Conservation (phyloP, 2,888 invertebrate genomes). For the Noctua janthe region DNA sequence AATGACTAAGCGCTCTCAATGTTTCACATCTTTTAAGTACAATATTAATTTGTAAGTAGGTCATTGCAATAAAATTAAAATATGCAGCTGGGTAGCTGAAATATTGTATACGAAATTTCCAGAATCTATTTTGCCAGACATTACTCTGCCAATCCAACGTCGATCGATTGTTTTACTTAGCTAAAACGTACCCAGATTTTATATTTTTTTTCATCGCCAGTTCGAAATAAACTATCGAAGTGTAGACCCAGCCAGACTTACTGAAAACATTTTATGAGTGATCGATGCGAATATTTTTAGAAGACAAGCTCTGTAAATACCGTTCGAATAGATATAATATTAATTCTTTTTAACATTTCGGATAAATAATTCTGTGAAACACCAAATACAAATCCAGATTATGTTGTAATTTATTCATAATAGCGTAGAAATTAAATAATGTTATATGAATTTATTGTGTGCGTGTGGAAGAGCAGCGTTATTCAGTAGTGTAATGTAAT, state of each 20-base stretch:
- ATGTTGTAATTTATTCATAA: slow-evolving; percentile 58
- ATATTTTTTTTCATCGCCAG: slow-evolving; percentile 40
- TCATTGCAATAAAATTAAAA: slow-evolving; percentile 7
- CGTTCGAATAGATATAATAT: slow-evolving; percentile 11
- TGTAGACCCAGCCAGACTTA: slow-evolving; percentile 21
- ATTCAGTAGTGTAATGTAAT: slow-evolving; percentile 75
- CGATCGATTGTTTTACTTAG: slow-evolving; percentile 43
- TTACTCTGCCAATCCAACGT: slow-evolving; percentile 37
- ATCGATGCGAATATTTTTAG: slow-evolving; percentile 41
- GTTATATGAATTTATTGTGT: slow-evolving; percentile 65
- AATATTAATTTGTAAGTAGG: not conserved
- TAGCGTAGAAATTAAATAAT: slow-evolving; percentile 64
- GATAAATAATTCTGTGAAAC: slow-evolving; percentile 32
- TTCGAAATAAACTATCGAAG: slow-evolving; percentile 46
- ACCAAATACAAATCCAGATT: slow-evolving; percentile 49
- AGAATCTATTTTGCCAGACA: slow-evolving; percentile 21
- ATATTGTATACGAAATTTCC: not conserved
- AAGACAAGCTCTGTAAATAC: slow-evolving; percentile 23
- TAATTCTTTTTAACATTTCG: slow-evolving; percentile 29
- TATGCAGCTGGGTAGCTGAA: not conserved
- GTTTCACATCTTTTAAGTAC: not conserved
- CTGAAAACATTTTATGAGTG: slow-evolving; percentile 28
- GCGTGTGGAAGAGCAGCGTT: slow-evolving; percentile 65
- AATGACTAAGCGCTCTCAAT: not conserved
- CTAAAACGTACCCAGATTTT: slow-evolving; percentile 7